Base-by-base conservation (phyloP, 2,797 vertebrate species). In the Cygnus olor region DNA sequence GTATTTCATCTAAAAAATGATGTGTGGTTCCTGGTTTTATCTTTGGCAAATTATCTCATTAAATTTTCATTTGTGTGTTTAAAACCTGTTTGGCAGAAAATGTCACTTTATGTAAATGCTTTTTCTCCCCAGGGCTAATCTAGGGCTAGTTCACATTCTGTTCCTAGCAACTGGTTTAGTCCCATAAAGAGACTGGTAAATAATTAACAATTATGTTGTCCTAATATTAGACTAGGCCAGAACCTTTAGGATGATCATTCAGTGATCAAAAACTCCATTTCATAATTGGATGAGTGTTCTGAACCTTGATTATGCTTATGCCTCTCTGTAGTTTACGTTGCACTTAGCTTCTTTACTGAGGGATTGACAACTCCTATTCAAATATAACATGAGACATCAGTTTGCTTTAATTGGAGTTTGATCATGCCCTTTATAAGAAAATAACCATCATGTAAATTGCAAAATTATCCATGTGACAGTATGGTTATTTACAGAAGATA, bases 361-460 rank as follows among this genome's bases (percentile, higher is more conserved):
- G 49, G 44, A 83, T 2, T 63, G 53, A 70, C 53, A 66, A 73
- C 11, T 73, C 61, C 65, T 18, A 65, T 54, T 76, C 78, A 87
- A 94, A 83, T 73, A 54, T 90, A 94, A 86, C 42, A 58, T 9
- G 2, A 91, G 60, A 34, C 36, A 72, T 70, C 76, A 56, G 58
- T 87, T 94, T 64, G 36, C 30, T 93, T 34, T 71, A 93, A 78
- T 72, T 34, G 32, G 44, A 93, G 32, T 53, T 84, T n/a, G 68
- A 7, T 54, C 34, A 5, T 80, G 89, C 71, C 93, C 88, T 96
- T 93, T 88, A 47, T 49, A 54, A 93, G 77, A 80, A 60, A 89
- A 81, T 74, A 96, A 74, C 30, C 45, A 79, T 54, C 63, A 70
- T 4, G 1, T 15, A 51, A 12, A 91, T 68, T 93, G 89, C 88